A percentile compares a stretch with the other conserved stretches of the same genome.
These are phyloP conservation scores for Apodemus agrarius DNA, from an alignment of 2,797 vertebrate genomes.

Conservation along the genomic window DNA sequence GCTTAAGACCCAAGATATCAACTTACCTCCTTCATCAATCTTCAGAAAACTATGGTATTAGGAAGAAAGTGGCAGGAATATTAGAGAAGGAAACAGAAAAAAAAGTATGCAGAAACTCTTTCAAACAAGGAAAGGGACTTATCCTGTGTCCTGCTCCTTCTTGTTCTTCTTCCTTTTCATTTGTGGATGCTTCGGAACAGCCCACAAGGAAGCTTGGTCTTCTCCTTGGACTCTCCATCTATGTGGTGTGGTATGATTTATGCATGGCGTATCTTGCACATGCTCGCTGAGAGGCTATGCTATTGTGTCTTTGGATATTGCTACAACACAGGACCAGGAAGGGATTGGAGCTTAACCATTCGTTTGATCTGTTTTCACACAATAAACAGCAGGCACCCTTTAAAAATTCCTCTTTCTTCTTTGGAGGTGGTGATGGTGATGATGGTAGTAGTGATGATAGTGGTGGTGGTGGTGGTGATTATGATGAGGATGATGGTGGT, in stretches of 20 bases:
- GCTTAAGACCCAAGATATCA: conserved; percentile 14
- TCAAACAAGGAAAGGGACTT: neutral
- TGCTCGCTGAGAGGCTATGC: neutral
- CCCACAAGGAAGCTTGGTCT: neutral
- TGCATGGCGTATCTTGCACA: neutral
- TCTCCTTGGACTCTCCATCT: neutral
- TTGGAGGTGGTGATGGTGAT: neutral
- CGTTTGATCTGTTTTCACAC: neutral
- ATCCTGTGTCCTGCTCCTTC: neutral
- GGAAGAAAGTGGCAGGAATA: neutral
- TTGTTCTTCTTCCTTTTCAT: neutral
- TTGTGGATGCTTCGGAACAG: neutral
- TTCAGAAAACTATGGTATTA: neutral
- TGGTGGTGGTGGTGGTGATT: neutral
- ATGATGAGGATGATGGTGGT: neutral
- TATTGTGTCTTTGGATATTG: neutral
- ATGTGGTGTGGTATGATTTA: neutral
- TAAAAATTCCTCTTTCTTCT: neutral
- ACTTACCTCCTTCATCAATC: conserved; percentile 31
- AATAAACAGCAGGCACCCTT: neutral
- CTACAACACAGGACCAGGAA: neutral
- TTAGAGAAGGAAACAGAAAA: conserved; percentile 5
- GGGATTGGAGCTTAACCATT: neutral
- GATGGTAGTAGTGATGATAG: neutral
- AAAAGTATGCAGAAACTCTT: neutral